Base-by-base conservation (phyloP, 2,797 vertebrate species). In the Anabacerthia variegaticeps region DNA sequence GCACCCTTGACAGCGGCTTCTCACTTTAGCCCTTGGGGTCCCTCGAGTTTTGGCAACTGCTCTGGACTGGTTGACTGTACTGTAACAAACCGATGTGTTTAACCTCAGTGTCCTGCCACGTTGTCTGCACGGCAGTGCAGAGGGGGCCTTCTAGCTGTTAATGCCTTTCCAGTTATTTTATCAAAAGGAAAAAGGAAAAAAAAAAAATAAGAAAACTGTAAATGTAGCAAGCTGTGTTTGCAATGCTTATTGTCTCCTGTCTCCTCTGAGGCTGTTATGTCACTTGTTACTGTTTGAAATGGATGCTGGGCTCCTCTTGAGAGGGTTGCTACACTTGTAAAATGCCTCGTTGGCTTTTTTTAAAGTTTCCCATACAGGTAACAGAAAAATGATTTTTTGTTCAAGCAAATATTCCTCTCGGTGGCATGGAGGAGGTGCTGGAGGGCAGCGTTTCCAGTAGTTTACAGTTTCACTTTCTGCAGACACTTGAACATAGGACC, bases 401-500 rank as follows among this genome's bases (percentile, higher is more conserved):
- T 28, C 37, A 90, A 82, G 48, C 59, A 80, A 81, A 89, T 0
- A 13, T 93, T 97, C 97, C 95, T 97, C 96, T 97, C 93, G 26
- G 79, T 87, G 89, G 80, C 0, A 1, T 32, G 78, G 95, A 84
- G 95, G 2, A 1, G 91, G 88, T 67, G 89, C 79, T 68, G 93
- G 85, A 77, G 96, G 97, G 96, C 97, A 96, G 96, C 68, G 34
- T 97, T 98, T 95, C 97, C 95, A 95, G 97, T 97, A 97, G 98
- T 98, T 98, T 98, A 98, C 98, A 98, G 98, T 97, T 97, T 98
- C 97, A 97, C 94, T 97, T 98, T 98, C 97, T 98, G 97, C 98
- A 98, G 98, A 98, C 98, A 98, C 98, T 98, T 98, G 98, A 98
- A 98, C 97, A 97, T 98, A 98, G 98, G 98, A 98, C 98, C 98